phyloP scores from a whole-genome alignment of 1,140 invertebrate species.

The Cotesia glomerata region DNA sequence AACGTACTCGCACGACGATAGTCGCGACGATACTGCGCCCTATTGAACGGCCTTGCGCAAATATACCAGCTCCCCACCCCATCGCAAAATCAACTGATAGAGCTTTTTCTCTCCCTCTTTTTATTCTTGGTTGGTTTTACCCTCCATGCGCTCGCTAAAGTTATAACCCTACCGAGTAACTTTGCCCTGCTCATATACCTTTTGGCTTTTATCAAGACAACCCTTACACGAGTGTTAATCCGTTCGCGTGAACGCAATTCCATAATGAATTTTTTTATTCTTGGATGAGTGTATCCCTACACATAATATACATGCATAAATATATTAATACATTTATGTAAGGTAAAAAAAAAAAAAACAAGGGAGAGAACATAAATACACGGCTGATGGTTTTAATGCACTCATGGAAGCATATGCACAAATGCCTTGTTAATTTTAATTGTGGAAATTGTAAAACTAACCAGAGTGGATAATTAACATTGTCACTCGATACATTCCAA shows the following conservation, averaged over 20 bases:
- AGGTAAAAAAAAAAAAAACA: too few relatives aligned
- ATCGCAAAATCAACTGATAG: background rate
- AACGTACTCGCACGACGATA: conserved; percentile 45
- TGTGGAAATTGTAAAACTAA: too few relatives aligned
- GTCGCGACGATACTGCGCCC: conserved; percentile 62
- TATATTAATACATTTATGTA: too few relatives aligned
- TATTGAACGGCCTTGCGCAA: conserved; percentile 62
- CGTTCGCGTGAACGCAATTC: background rate
- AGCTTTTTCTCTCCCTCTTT: conserved; percentile 8
- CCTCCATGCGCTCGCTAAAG: background rate
- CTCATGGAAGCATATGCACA: too few relatives aligned
- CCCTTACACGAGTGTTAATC: background rate
- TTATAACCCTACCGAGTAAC: conserved; percentile 8
- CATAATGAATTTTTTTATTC: background rate
- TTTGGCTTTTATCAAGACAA: conserved; percentile 4
- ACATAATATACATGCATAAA: background rate
- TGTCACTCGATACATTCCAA: too few relatives aligned
- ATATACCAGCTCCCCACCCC: conserved; percentile 61
- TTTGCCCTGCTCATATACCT: conserved; percentile 2
- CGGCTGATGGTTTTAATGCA: too few relatives aligned
- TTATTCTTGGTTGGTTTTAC: background rate
- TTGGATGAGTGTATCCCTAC: background rate
- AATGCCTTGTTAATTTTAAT: too few relatives aligned
- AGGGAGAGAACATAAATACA: too few relatives aligned
- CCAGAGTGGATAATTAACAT: too few relatives aligned